Evolutionary conservation across 2,113 vertebrate species (phyloP).

Genomic region (Epinephelus cyanopodus): DNA sequence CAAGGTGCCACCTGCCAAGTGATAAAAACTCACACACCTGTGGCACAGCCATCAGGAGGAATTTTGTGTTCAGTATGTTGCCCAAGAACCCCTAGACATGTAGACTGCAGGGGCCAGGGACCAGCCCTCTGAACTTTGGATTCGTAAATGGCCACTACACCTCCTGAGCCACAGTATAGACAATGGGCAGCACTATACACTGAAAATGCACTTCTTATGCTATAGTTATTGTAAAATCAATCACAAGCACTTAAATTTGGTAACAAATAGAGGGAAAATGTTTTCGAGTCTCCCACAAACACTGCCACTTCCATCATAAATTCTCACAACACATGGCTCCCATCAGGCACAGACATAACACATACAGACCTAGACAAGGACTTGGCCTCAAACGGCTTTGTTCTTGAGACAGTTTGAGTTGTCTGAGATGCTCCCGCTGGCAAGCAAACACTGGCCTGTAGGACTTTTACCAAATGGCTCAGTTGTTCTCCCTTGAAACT

Average conservation of each 20-base stretch:
- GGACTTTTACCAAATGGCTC: slow-evolving; percentile 45
- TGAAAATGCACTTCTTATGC: background rate
- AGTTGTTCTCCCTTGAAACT: slow-evolving; percentile 38
- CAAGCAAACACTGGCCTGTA: slow-evolving; percentile 31
- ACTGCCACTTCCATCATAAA: background rate
- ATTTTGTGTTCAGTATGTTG: no score
- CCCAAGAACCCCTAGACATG: no score
- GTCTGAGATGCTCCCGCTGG: slow-evolving; percentile 47
- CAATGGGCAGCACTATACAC: background rate
- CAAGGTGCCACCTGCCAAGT: no score
- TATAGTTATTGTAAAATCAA: background rate
- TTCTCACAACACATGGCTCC: slow-evolving; percentile 18
- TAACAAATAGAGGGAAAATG: background rate
- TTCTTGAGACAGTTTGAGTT: slow-evolving; percentile 38
- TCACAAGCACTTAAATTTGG: background rate
- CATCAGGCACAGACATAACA: slow-evolving; percentile 29
- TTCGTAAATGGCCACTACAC: no score
- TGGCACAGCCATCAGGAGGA: no score
- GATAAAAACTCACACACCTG: no score
- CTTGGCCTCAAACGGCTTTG: slow-evolving; percentile 35
- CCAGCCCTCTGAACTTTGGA: no score
- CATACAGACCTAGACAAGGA: slow-evolving; percentile 31
- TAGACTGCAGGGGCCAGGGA: no score
- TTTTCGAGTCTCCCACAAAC: background rate
- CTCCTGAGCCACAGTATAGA: no score